These are phyloP conservation scores for Sinocyclocheilus rhinocerous DNA, from an alignment of 2,113 vertebrate species.

Conservation along the genomic window DNA sequence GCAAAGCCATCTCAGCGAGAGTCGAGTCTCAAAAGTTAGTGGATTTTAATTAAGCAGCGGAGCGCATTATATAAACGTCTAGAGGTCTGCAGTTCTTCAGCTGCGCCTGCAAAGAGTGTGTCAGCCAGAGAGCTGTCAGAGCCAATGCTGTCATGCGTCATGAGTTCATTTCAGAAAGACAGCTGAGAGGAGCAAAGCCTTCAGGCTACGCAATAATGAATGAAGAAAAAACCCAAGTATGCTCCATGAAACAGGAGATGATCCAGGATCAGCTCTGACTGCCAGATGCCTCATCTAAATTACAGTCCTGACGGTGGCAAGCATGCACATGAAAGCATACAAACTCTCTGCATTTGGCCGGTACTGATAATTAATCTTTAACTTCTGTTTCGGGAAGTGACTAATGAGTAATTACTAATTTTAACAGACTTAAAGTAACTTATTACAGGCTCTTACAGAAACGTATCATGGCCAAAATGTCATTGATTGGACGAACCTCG, in stretches of 20 bases:
- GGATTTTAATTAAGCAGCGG: constrained; percentile 10
- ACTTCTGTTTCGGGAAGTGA: neutral
- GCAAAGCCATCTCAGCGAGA: neutral
- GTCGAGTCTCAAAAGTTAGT: neutral
- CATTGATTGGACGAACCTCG: neutral
- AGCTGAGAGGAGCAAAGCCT: constrained; percentile 9
- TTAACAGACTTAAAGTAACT: neutral
- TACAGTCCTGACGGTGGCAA: neutral
- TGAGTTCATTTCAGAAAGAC: neutral
- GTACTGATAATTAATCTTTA: neutral
- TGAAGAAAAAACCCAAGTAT: neutral
- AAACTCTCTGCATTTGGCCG: neutral
- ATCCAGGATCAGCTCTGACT: neutral
- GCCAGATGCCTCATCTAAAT: neutral
- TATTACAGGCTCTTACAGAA: neutral
- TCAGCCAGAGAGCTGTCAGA: constrained; percentile 2
- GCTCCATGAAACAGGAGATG: neutral
- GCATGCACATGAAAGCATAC: neutral
- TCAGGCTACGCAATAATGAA: constrained; percentile 32
- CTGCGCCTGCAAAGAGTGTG: neutral
- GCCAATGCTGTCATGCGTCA: neutral
- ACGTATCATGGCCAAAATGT: neutral
- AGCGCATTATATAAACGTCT: constrained; percentile 9
- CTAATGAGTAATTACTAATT: neutral
- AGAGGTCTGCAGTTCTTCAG: constrained; percentile 20